Evolutionary conservation across 2,113 vertebrate species (phyloP), one percentile per base, ranked within the genome.

Genomic region (Bothrops jararaca): DNA sequence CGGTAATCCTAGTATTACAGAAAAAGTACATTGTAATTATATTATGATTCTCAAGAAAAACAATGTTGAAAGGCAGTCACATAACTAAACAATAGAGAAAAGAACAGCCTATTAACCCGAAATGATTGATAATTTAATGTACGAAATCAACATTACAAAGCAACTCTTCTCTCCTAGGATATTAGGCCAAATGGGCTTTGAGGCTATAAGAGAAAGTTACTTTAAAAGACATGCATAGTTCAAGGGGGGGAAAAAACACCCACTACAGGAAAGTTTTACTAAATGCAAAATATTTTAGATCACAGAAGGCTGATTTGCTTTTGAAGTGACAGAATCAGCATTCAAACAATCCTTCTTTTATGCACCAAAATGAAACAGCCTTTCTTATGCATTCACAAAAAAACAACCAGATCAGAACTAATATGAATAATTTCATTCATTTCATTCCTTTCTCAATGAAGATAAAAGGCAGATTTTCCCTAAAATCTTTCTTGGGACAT

Each of bases 41-140:
- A 91, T 95, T 90, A 94, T 34, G 3, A 23, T 93, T 80, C 34
- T 42, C 85, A 94, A 96, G 94, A 56, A 48, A 60, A 15, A 10
- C 89, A 90, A 92, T 0, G 94, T 95, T 93, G 88, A 96, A 92
- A 86, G 90, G 29, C 58, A 94, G 12, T 74, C 91, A 74, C 26
- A 89, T 29, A 92, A 89, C 91, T 64, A 95, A 94, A 95, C 45
- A 92, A 34, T 69, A 86, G 88, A 85, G 69, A 7, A 69, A 39
- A 94, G 92, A 93, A 8, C 29, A 93, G 64, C 6, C 91, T 89
- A 57, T 86, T 48, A 39, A 88, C 26, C 94, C 89, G 53, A 90
- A 15, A 95, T 3, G 29, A 94, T 57, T 64, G 87, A 57, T 91
- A 94, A 89, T 48, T 92, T 0, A 89, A 26, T 92, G 4, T 1